Base-by-base conservation (phyloP, 2,797 vertebrate genomes). In the Pygocentrus nattereri region DNA sequence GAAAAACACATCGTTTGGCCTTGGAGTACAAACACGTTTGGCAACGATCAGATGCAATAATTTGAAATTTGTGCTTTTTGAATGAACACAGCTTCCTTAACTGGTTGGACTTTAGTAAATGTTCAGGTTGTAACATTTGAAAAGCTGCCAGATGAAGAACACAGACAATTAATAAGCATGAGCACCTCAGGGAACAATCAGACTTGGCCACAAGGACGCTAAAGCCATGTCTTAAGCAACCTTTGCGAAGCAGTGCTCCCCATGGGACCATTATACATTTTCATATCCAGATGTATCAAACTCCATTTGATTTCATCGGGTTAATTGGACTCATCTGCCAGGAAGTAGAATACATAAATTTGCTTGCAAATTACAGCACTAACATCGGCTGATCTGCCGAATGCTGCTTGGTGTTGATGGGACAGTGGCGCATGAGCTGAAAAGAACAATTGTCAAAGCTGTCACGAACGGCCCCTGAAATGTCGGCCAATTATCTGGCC, bases 251-350 rank as follows among this genome's bases (percentile, higher is more conserved):
- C 85, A 69, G 58, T 86, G 85, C 88, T 79, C 88, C 87, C 83
- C 56, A 74, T 88, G 87, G 82, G 85, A 70, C 77, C 77, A 87
- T 87, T 84, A 79, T 52, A 81, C 86, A 93, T 94, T 91, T 87
- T 81, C 93, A 92, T 91, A 91, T 88, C 86, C 91, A 93, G 93
- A 93, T 92, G 86, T 88, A 89, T 87, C 86, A 41, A 69, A 64
- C 79, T 80, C 90, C 82, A 88, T 93, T 92, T 91, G 79, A 93
- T 94, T 94, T 85, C 88, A 88, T 89, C 86, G 89, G 79, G 80
- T 90, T 93, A 93, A 95, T 94, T 94, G 91, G 90, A 90, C 91
- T 91, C 86, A 86, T 89, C 78, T 89, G 84, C 87, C 75, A 69
- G 50, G 78, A 75, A 78, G 88, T 74, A 47, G 70, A 52, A 73